Base-by-base conservation (phyloP, 2,888 invertebrate species). In the Pharmacophagus antenor region DNA sequence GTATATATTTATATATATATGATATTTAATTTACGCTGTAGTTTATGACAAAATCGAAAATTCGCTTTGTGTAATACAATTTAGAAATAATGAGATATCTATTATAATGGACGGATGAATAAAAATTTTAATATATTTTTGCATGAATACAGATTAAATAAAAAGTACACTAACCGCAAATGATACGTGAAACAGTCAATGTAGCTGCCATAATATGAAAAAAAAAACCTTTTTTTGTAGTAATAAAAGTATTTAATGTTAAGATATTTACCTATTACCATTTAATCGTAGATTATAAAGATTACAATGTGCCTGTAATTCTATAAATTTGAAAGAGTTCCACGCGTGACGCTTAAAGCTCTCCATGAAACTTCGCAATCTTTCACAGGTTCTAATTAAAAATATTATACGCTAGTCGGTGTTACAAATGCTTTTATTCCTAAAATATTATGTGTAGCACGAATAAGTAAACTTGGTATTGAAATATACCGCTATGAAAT, bases 301-400 rank as follows among this genome's bases (percentile, higher is more conserved):
- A n/a, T 66, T 63, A 73, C 63, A 68, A 79, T 73, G 85, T 87
- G 87, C 85, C 85, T 85, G 77, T 84, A 79, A 77, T 72, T 72
- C n/a, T 75, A 58, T 47, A 62, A 42, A 68, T 56, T 52, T 70
- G 47, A 73, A n/a, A 73, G 70, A 76, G 79, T 82, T 82, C 73
- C 79, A 72, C 58, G 53, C 64, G 63, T 74, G 87, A 85, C 87
- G 87, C 85, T 85, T 77, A 67, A 67, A 62, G 65, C 63, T 72
- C 69, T 67, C 63, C 68, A 68, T 68, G 71, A 69, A 71, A 67
- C 67, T 61, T 62, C 50, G 48, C 72, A 78, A 70, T 73, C 76
- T 81, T 81, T 77, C 81, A 82, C 77, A 76, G 70, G 69, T 65
- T 66, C 70, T 76, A 77, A 69, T 66, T 65, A 6, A n/a, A 42